A percentile compares a stretch with the other conserved stretches of the same genome.
Conservation (phyloP, 2,888 invertebrate species). For the Octonoba sinensis region DNA sequence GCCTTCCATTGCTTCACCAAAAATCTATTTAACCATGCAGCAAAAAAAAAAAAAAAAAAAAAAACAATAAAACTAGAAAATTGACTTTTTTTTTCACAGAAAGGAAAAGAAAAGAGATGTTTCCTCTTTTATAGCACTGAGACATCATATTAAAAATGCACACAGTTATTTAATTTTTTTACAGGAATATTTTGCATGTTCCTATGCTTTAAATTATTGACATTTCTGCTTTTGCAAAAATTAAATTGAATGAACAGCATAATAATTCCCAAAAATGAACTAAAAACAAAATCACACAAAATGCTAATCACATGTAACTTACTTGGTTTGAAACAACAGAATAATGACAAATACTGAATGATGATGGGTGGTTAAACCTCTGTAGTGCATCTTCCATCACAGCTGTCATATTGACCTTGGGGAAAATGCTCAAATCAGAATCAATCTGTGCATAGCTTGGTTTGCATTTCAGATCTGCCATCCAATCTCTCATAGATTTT, state of each 20-base stretch:
- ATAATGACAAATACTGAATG: conserved; percentile 91
- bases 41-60: too few species aligned
- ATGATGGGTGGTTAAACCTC: conserved; percentile 82
- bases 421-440: conserved; percentile 80
- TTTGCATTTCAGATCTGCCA: conserved; percentile 76
- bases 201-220: too few species aligned
- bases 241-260: not conserved
- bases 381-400: conserved; percentile 78
- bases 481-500: conserved; percentile 77
- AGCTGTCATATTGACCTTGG: conserved; percentile 79
- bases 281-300: not conserved
- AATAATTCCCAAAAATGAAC: not conserved
- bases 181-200: too few species aligned
- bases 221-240: too few species aligned
- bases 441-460: conserved; percentile 79
- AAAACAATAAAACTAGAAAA: too few species aligned
- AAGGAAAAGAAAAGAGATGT: too few species aligned
- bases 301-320: conserved; percentile 26
- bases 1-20: too few species aligned
- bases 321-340: conserved; percentile 83
- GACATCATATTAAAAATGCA: too few species aligned
- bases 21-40: too few species aligned
- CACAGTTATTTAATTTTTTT: too few species aligned
- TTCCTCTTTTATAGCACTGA: too few species aligned
- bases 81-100: too few species aligned